Percentiles rank a stretch among this genome's conserved stretches.
Evolutionary conservation across 2,888 invertebrate genomes (phyloP).

Genomic region (Phragmatobia fuliginosa): DNA sequence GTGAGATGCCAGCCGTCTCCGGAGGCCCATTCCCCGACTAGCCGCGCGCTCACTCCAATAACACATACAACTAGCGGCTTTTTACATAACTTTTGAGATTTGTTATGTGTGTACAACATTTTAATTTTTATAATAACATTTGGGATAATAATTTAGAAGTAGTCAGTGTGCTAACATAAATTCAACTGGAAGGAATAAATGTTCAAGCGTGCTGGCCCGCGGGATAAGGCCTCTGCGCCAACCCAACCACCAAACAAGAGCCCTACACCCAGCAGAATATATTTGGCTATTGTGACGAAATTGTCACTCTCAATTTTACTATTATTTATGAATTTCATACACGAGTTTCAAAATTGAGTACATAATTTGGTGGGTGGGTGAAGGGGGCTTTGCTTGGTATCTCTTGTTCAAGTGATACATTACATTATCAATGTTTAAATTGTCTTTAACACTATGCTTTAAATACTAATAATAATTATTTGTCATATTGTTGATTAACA

Average conservation of each 20-base stretch:
- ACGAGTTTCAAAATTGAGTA: slow-evolving; percentile 68
- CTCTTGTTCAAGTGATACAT: slow-evolving; percentile 70
- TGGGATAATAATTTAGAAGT: slow-evolving; percentile 55
- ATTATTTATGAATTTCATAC: slow-evolving; percentile 28
- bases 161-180: slow-evolving; percentile 73
- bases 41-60: slow-evolving; percentile 72
- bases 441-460: slow-evolving; percentile 31
- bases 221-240: slow-evolving; percentile 84
- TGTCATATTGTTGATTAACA: slow-evolving; percentile 10
- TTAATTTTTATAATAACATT: slow-evolving; percentile 49
- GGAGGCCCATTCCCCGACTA: slow-evolving; percentile 83
- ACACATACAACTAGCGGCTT: slow-evolving; percentile 38
- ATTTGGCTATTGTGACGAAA: slow-evolving; percentile 60
- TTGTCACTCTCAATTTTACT: slow-evolving; percentile 30
- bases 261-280: slow-evolving; percentile 82
- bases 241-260: slow-evolving; percentile 87
- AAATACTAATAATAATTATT: slow-evolving; percentile 35
- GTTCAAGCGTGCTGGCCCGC: slow-evolving; percentile 79
- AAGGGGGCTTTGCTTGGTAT: slow-evolving; percentile 88
- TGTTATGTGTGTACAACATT: slow-evolving; percentile 47
- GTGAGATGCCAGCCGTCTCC: slow-evolving; percentile 89
- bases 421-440: slow-evolving; percentile 43
- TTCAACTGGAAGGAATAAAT: slow-evolving; percentile 59
- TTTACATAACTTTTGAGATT: slow-evolving; percentile 33
- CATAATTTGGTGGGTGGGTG: slow-evolving; percentile 86